Base-by-base conservation (phyloP, 2,113 vertebrate genomes). In the Zosterops pallidus region DNA sequence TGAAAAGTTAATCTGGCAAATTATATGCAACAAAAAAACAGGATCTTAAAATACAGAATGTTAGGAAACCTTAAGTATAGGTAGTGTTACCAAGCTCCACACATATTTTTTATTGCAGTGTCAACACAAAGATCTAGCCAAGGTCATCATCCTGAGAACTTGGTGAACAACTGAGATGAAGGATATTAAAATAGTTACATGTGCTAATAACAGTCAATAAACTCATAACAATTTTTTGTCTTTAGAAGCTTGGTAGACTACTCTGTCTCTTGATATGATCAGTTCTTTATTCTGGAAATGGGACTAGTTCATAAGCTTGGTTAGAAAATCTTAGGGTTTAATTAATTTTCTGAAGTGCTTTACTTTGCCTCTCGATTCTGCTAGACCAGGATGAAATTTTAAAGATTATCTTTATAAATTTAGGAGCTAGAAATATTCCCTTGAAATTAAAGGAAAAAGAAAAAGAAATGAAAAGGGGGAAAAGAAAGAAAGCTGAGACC, bases 1-100 rank as follows among this genome's bases (percentile, higher is more conserved):
- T 64, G 69, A 89, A 72, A 71, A 72, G 86, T 85, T 91, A 83
- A 96, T 90, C 82, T 93, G 75, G 50, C 6, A 94, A 96, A 94
- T 95, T 86, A 83, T 44, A 95, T 60, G 71, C 44, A 91, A 74
- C 49, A n/a, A 77, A 94, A 94, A 96, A 83, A 0, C 56, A 94
- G 75, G 37, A 77, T 87, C 82, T 96, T 95, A 95, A 92, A 96
- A 95, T 95, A 94, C 42, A 88, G 87, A 97, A 72, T 25, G 46
- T 90, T 93, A 80, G 63, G 82, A 87, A 96, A 95, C 42, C 70
- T 83, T 85, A 95, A 93, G 94, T 92, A 90, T 47, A 93, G 75
- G 59, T 86, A n/a, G 7, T 88, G 70, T 90, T 83, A 95, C 75
- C 44, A 65, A 93, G 39, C 10, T 86, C 55, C 52, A 90, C 68